Percentiles rank a stretch among this genome's conserved stretches.
These are phyloP conservation scores for Harpalus rubripes DNA, from an alignment of 2,888 invertebrate species.

Conservation along the genomic window DNA sequence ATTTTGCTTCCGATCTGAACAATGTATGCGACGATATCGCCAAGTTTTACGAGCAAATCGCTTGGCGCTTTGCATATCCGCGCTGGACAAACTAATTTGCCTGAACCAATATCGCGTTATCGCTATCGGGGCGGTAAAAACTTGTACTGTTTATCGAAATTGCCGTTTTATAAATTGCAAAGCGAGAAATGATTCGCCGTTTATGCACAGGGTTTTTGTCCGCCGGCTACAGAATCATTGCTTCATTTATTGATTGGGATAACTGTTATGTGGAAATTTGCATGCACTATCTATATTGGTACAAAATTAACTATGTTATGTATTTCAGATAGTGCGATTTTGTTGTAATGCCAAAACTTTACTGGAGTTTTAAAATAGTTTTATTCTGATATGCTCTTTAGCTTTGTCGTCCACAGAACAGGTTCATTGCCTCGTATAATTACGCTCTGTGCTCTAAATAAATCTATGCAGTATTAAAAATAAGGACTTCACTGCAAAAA, in stretches of 20 bases:
- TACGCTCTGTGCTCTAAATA: background rate
- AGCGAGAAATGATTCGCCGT: slow-evolving; percentile 60
- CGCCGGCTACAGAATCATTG: slow-evolving; percentile 35
- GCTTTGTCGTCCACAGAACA: slow-evolving; percentile 23
- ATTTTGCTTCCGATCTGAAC: slow-evolving; percentile 57
- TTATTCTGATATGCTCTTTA: slow-evolving; percentile 19
- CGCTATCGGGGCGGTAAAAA: slow-evolving; percentile 55
- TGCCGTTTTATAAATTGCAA: slow-evolving; percentile 65
- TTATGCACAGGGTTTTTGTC: slow-evolving; percentile 51
- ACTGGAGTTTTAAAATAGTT: slow-evolving; percentile 41
- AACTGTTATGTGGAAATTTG: slow-evolving; percentile 45
- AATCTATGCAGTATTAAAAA: background rate
- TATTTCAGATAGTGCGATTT: slow-evolving; percentile 24
- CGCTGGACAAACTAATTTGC: slow-evolving; percentile 65
- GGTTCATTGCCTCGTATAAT: slow-evolving; percentile 27
- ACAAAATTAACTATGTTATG: slow-evolving; percentile 23
- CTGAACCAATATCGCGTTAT: slow-evolving; percentile 65
- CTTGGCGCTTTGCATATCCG: slow-evolving; percentile 52
- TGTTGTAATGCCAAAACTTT: slow-evolving; percentile 15
- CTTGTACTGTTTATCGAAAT: slow-evolving; percentile 64
- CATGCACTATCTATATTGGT: slow-evolving; percentile 43
- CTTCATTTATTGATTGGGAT: slow-evolving; percentile 60
- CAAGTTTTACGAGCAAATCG: slow-evolving; percentile 48
- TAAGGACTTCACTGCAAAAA: background rate
- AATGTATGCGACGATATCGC: slow-evolving; percentile 42